Evolutionary conservation across 2,888 invertebrate genomes (phyloP), one percentile per base, ranked within the genome.

Genomic region (Ormyrus labotus): DNA sequence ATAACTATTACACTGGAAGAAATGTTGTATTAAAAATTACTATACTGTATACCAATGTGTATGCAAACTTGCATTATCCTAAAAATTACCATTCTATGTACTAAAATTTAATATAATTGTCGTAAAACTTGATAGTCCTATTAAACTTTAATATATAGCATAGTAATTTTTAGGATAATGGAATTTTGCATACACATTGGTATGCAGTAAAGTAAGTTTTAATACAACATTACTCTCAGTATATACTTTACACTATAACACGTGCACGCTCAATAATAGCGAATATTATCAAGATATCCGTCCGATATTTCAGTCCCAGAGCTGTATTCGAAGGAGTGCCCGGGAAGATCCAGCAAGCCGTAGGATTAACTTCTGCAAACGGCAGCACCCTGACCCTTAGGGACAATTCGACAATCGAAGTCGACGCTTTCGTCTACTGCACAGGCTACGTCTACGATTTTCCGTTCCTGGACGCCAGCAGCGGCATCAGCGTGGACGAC

Each of bases 391-490:
- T 93, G 7, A 83, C 92, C 47, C 94, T 96, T 84, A 88, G 91
- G 55, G 95, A 96, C 87, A 94, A 92, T 45, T 92, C 92, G 0
- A 91, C 90, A 80, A 93, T 94, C 83, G 91, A 92, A 9, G 91
- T 94, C 10, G 95, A 96, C 86, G 92, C 92, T 34, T 92, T 96
- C 34, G 92, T 96, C 83, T 93, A 94, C 87, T 95, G 95, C 87
- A 96, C 96, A 87, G 96, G 96, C 0, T 96, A 96, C 89, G 92
- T 92, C 78, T 95, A 93, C 88, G 92, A 91, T 81, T 95, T 94
- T 86, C 94, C 95, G 0, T 96, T 96, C 90, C 89, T 96, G 63
- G 92, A 93, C 82, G 90, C 92, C 57, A 93, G 19, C 7, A 58
- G 58, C 13, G 58, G 34, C 4, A 50, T 75, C 34, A 10, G 57